Evolutionary conservation across 2,113 vertebrate species (phyloP), one percentile per base, ranked within the genome.

Genomic region (Oncorhynchus keta): DNA sequence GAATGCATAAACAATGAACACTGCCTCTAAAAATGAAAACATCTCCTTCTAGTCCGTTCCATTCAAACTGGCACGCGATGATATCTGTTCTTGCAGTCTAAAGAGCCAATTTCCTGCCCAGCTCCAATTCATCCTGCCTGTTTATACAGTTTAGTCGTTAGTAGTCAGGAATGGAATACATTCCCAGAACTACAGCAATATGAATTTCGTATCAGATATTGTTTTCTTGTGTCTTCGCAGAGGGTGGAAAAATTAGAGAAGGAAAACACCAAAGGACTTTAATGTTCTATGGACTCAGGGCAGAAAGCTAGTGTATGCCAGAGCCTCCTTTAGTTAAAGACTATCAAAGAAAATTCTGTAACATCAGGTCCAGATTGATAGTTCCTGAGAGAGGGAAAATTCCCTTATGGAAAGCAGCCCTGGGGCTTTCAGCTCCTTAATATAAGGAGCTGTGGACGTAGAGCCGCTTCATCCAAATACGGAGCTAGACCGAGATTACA

Each of bases 391-490:
- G 51, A 55, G 51, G 51, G 16, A 55, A 55, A 3, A 18, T 55
- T 55, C 51, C 16, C 51, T 55, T 55, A 55, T 18, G 5, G 16
- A 55, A 55, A 55, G 51, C 12, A 55, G 51, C 51, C 51, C 51
- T 55, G 16, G 51, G 51, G 51, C 51, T 55, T 55, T 55, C 51
- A 55, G 14, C 51, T 55, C 51, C 51, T 55, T 51, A 12, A 51
- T 16, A 1, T 55, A 28, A 28, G 28, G 28, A 28, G 51, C 51
- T 55, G 14, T 18, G 12, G 51, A 55, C 4, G 59, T 61, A 71
- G 39, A 75, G 78, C 7, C n/a, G 16, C n/a, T 55, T 30, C 68
- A 70, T 72, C 78, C 73, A 68, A 80, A 76, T 72, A 80, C 30
- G 69, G 30, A 30, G 30, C 55, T 48, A 3, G 62, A 72, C 16